phyloP scores from a whole-genome alignment of 2,113 vertebrate species.

The Hippocampus barbouri region DNA sequence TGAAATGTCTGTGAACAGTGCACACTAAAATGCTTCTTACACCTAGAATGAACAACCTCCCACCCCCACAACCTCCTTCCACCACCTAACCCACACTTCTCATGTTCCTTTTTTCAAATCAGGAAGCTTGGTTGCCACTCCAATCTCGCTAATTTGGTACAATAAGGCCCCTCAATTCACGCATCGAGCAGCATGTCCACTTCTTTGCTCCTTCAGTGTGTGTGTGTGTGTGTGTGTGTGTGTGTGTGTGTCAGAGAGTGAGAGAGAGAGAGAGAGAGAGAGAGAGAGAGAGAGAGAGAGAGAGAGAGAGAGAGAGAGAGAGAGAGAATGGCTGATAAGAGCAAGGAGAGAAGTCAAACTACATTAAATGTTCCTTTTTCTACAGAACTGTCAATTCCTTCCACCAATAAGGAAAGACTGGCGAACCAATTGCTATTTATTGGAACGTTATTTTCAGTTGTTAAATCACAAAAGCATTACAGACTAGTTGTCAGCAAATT shows the following conservation, averaged over 20 bases:
- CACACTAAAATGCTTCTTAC: conserved; percentile 13
- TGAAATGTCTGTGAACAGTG: neutral
- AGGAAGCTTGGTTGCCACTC: conserved; percentile 40
- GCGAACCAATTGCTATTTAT: conserved; percentile 1
- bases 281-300: conserved; percentile 4
- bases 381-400: conserved; percentile 4
- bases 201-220: conserved; percentile 42
- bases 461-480: conserved; percentile 14
- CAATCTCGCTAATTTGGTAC: conserved; percentile 55
- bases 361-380: conserved; percentile 33
- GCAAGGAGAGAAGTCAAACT: conserved; percentile 19
- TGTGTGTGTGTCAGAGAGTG: too few species aligned
- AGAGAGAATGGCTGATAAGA: conserved; percentile 2
- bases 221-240: conserved; percentile 17
- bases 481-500: neutral
- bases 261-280: neutral
- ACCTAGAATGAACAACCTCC: neutral
- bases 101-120: conserved; percentile 19
- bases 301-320: neutral
- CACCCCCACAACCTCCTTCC: neutral
- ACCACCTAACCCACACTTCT: conserved; percentile 16
- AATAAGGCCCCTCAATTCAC: conserved; percentile 50
- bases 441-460: conserved; percentile 12
- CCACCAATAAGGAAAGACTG: conserved; percentile 14
- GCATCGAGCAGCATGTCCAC: conserved; percentile 40